Base-by-base conservation (phyloP, 2,113 vertebrate genomes). In the Xenopus borealis region DNA sequence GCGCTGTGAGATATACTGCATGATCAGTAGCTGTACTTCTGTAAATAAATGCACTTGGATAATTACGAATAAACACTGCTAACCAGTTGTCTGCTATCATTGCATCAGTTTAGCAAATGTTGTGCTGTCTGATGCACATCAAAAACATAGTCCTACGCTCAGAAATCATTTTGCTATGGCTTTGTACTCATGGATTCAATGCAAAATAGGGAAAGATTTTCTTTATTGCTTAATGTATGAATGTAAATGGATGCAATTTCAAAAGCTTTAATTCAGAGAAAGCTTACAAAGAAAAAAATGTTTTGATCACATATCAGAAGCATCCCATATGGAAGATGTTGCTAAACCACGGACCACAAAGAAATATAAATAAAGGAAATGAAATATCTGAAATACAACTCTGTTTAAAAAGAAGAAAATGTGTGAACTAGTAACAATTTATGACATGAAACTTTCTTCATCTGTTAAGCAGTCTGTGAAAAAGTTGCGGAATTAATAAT, bases 141-240 rank as follows among this genome's bases (percentile, higher is more conserved):
- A 70, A 77, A 70, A 59, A 45, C 62, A 58, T 57, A 53, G 30
- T 77, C 27, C 27, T 16, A 64, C 47, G 30, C 74, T 55, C 30
- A 64, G 74, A 70, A 57, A 63, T 19, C 27, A 23, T 61, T 30
- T 66, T 27, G 18, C 19, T 7, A 76, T 53, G 59, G 46, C 64
- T 77, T 77, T 77, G 66, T 77, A 57, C 66, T 70, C 23, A 27
- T 76, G 27, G 53, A 64, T 64, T 70, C 74, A 77, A 77, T 70
- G 47, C n/a, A 69, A 63, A 70, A 70, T 30, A 63, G 68, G 46
- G 64, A 64, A 46, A 45, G n/a, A 7, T 7, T 70, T 62, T 53
- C 30, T 63, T 77, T 77, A 63, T 57, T 77, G 61, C 30, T 14
- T 23, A 45, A 64, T 70, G 33, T 77, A 63, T 62, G 62, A 77